Conservation (phyloP, 2,113 vertebrate genomes). For the Charadrius vociferus region DNA sequence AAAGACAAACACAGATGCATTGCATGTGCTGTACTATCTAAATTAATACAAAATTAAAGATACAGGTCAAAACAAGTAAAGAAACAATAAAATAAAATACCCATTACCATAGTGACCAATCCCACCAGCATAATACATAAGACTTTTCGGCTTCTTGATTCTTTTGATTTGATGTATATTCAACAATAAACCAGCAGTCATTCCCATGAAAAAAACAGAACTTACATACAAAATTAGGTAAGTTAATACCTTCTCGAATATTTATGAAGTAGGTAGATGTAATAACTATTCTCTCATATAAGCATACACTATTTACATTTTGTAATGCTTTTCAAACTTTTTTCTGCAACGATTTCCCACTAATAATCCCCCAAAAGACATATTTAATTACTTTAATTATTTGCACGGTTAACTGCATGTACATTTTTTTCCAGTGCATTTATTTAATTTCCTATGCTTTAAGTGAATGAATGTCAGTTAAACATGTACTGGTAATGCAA, state of each 20-base stretch:
- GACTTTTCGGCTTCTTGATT: neutral
- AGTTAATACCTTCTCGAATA: neutral
- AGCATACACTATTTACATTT: neutral
- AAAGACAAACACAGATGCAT: neutral
- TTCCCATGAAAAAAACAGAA: neutral
- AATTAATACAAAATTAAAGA: neutral
- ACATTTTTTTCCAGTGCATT: neutral
- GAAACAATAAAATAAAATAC: neutral
- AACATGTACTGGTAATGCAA: neutral
- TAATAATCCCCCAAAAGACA: neutral
- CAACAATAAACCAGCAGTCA: neutral
- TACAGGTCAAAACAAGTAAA: neutral
- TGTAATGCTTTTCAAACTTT: neutral
- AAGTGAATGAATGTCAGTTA: neutral
- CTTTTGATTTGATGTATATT: neutral
- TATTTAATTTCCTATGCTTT: neutral
- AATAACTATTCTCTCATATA: neutral
- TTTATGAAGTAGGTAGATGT: neutral
- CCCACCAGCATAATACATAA: neutral
- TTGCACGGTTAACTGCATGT: neutral
- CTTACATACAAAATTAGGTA: neutral
- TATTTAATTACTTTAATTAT: neutral
- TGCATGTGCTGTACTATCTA: neutral
- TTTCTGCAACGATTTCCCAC: neutral
- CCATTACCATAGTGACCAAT: neutral